Evolutionary conservation across 2,888 invertebrate genomes (phyloP).

Genomic region (Rhaphigaster nebulosa): DNA sequence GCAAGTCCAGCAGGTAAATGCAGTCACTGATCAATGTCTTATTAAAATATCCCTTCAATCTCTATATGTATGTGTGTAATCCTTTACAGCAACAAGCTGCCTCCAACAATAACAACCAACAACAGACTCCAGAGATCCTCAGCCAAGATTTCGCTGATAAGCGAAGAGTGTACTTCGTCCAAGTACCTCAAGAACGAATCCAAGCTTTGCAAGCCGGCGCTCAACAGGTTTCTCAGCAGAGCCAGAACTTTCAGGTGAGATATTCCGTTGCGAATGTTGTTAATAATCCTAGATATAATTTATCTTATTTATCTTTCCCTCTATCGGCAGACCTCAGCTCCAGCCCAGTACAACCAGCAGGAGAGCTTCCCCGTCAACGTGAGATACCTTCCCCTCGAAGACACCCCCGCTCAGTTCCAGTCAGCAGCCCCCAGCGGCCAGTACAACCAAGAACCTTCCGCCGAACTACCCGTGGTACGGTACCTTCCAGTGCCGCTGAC

Average conservation of each 20-base stretch:
- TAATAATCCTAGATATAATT: neutral
- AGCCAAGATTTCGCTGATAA: neutral
- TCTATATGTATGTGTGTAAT: neutral
- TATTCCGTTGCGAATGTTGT: neutral
- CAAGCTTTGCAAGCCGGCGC: neutral
- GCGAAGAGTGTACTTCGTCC: constrained; percentile 35
- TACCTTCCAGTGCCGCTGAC: neutral
- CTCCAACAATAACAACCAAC: neutral
- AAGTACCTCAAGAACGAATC: constrained; percentile 42
- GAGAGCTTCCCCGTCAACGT: neutral
- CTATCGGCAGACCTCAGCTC: neutral
- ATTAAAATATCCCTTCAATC: neutral
- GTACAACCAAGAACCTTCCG: neutral
- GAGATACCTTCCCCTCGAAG: neutral
- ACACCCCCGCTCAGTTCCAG: neutral
- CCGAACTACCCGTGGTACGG: neutral
- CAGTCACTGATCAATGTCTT: neutral
- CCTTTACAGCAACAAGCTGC: neutral
- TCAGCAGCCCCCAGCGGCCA: neutral
- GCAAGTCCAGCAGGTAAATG: constrained; percentile 32
- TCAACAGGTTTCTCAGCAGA: neutral
- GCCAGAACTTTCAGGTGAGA: neutral
- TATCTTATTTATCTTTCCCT: neutral
- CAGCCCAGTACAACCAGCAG: neutral
- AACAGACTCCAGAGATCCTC: neutral